Percentiles rank a stretch among this genome's conserved stretches.
Evolutionary conservation across 2,888 invertebrate species (phyloP).

Genomic region (Syrphus vitripennis): DNA sequence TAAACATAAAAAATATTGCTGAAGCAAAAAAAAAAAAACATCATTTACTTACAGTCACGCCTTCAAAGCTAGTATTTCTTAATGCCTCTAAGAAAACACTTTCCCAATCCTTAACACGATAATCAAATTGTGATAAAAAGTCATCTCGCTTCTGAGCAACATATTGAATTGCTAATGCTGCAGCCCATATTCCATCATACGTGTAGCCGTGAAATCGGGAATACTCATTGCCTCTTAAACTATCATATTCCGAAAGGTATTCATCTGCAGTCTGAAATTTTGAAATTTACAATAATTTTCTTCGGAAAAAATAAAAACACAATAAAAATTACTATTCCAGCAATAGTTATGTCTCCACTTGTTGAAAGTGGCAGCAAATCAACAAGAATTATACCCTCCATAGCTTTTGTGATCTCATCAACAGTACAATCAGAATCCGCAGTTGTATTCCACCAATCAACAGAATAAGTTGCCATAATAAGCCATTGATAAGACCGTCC

Average conservation of each 20-base stretch:
- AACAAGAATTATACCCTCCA: conserved; percentile 94
- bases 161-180: conserved; percentile 96
- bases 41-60: conserved; percentile 86
- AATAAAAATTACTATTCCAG: conserved; percentile 89
- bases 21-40: too few species aligned
- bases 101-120: conserved; percentile 94
- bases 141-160: conserved; percentile 91
- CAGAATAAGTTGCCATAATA: conserved; percentile 93
- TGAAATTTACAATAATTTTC: neutral
- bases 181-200: conserved; percentile 98
- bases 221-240: conserved; percentile 90
- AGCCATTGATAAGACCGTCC: conserved; percentile 98
- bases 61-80: conserved; percentile 95
- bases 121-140: conserved; percentile 91
- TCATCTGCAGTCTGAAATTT: conserved; percentile 91
- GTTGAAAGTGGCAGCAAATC: conserved; percentile 94
- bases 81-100: conserved; percentile 92
- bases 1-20: neutral
- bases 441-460: conserved; percentile 87
- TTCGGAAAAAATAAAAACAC: neutral
- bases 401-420: conserved; percentile 88
- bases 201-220: conserved; percentile 98
- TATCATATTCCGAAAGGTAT: conserved; percentile 92
- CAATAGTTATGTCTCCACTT: conserved; percentile 92
- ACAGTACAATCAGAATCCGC: conserved; percentile 86